phyloP scores from a whole-genome alignment of 2,113 vertebrate genomes.

The Microcebus griseorufus region DNA sequence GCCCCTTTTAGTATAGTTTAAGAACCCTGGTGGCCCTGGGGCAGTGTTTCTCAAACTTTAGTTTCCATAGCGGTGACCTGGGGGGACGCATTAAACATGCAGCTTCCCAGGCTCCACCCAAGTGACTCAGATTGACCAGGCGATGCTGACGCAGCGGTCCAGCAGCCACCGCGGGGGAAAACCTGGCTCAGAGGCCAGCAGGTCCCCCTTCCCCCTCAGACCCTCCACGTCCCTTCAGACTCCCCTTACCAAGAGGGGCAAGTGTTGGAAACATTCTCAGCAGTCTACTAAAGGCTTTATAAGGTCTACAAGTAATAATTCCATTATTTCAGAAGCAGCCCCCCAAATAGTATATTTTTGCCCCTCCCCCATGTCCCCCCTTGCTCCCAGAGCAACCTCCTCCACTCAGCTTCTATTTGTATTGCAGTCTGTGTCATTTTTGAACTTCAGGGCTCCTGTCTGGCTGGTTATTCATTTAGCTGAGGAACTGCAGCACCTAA shows the following conservation, averaged over 20 bases:
- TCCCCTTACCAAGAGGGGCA: neutral
- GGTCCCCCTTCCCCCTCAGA: neutral
- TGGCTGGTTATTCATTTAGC: constrained; percentile 65
- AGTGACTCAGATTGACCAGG: neutral
- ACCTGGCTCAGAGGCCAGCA: neutral
- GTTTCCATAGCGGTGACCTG: neutral
- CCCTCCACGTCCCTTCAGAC: neutral
- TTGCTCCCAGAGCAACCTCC: neutral
- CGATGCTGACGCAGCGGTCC: neutral
- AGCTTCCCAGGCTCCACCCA: neutral
- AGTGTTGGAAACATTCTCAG: neutral
- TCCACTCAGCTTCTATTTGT: neutral
- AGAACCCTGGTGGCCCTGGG: neutral
- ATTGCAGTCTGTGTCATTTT: neutral
- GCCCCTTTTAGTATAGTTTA: neutral
- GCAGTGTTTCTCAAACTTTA: neutral
- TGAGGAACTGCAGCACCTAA: constrained; percentile 64
- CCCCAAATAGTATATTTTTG: neutral
- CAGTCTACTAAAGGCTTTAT: neutral
- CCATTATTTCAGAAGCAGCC: neutral
- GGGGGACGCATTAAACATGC: neutral
- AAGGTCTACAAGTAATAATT: neutral
- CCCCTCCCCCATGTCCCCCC: too few relatives aligned
- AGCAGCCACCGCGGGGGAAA: neutral
- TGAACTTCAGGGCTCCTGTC: constrained; percentile 69